Conservation (phyloP, 2,888 invertebrate genomes). For the Agriotes lineatus region DNA sequence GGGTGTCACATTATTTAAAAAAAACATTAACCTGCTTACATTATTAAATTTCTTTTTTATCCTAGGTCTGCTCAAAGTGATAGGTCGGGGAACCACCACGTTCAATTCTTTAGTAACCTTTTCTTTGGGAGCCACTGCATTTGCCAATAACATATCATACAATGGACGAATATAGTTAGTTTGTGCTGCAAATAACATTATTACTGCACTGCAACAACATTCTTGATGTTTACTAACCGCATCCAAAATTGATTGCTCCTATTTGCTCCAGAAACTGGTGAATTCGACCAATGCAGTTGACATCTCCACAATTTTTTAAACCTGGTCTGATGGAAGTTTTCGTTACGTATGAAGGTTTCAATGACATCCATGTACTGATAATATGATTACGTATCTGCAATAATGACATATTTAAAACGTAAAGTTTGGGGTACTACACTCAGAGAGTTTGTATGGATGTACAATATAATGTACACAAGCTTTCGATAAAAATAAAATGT, state of each 20-base stretch:
- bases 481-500: no score
- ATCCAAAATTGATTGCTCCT: constrained; percentile 75
- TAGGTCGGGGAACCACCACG: constrained; percentile 29
- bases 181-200: constrained; percentile 56
- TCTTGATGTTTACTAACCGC: constrained; percentile 63
- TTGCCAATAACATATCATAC: constrained; percentile 53
- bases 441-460: no score
- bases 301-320: constrained; percentile 73
- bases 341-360: constrained; percentile 70
- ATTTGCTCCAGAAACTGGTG: constrained; percentile 73
- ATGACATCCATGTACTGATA: constrained; percentile 68
- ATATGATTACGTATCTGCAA: constrained; percentile 71
- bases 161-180: constrained; percentile 61
- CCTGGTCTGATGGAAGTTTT: constrained; percentile 72
- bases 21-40: no score
- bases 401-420: neutral
- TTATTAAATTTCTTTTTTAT: constrained; percentile 68
- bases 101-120: constrained; percentile 43
- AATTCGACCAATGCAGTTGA: constrained; percentile 72
- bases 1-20: no score
- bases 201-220: neutral
- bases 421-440: no score
- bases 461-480: no score
- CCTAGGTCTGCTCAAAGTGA: constrained; percentile 55
- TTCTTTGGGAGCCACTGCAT: constrained; percentile 48